Percentiles rank a stretch among this genome's conserved stretches.
Conservation (phyloP, 2,888 invertebrate genomes). For the Timema podura region DNA sequence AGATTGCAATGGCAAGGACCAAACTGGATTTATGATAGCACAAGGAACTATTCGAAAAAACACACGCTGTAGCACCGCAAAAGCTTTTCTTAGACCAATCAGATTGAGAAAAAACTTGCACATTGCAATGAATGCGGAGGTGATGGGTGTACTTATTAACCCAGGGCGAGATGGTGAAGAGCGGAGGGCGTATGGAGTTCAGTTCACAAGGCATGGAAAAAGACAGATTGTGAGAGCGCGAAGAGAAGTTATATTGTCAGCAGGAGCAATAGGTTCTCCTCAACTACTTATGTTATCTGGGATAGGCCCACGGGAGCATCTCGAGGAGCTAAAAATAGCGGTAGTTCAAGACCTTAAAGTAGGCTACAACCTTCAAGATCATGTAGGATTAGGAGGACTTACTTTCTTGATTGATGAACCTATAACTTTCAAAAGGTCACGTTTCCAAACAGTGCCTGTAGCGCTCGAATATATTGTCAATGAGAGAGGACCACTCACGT, state of each 20-base stretch:
- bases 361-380: constrained; percentile 64
- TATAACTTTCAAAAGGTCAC: constrained; percentile 68
- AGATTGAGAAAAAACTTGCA: constrained; percentile 73
- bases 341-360: constrained; percentile 71
- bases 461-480: constrained; percentile 76
- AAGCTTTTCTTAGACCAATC: constrained; percentile 80
- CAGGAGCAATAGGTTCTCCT: constrained; percentile 84
- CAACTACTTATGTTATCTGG: constrained; percentile 90
- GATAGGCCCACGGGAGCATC: constrained; percentile 73
- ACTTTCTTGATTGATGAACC: constrained; percentile 80
- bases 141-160: constrained; percentile 48
- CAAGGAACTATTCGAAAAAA: constrained; percentile 82
- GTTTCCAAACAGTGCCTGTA: constrained; percentile 72
- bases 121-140: constrained; percentile 73
- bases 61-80: constrained; percentile 81
- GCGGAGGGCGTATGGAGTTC: constrained; percentile 67
- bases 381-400: constrained; percentile 79
- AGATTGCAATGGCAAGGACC: constrained; percentile 77
- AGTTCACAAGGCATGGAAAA: constrained; percentile 63
- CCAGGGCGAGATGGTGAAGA: constrained; percentile 41
- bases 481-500: constrained; percentile 79
- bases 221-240: constrained; percentile 65
- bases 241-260: constrained; percentile 77
- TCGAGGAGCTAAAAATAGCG: constrained; percentile 66
- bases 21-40: constrained; percentile 84